phyloP scores from a whole-genome alignment of 2,888 invertebrate species.

The Corythucha ciliata region DNA sequence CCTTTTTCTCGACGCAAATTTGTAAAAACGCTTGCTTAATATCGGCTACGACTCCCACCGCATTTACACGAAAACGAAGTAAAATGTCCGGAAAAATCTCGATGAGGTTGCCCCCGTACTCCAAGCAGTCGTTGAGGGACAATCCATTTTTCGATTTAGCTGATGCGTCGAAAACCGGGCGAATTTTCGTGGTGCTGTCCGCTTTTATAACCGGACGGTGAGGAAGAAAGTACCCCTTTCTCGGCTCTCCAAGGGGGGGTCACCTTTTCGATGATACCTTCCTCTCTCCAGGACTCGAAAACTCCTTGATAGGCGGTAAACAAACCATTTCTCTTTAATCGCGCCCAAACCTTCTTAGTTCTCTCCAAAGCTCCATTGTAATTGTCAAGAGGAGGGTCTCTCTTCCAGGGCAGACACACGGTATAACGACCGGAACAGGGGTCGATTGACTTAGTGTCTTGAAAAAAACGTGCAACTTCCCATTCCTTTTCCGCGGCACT shows the following conservation, averaged over 20 bases:
- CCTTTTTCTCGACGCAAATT: constrained; percentile 32
- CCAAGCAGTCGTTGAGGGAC: constrained; percentile 33
- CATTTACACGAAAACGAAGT: constrained; percentile 24
- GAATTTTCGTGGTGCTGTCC: constrained; percentile 25
- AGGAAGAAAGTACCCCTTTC: constrained; percentile 22
- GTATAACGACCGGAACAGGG: constrained; percentile 37
- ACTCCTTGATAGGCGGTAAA: constrained; percentile 34
- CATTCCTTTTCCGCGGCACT: constrained; percentile 1
- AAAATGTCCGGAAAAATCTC: constrained; percentile 29
- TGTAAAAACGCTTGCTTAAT: constrained; percentile 38
- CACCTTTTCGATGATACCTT: constrained; percentile 36
- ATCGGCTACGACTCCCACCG: constrained; percentile 28
- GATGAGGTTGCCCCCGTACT: constrained; percentile 31
- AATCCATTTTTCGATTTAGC: constrained; percentile 19
- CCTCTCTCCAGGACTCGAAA: constrained; percentile 35
- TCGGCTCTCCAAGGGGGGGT: no score
- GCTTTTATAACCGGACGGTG: constrained; percentile 30
- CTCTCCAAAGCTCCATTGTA: constrained; percentile 31
- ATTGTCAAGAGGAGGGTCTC: constrained; percentile 36
- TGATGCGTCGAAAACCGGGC: constrained; percentile 34
- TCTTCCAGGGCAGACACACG: constrained; percentile 38
- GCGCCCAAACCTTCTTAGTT: constrained; percentile 31
- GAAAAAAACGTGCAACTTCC: constrained; percentile 20
- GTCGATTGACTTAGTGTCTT: constrained; percentile 33
- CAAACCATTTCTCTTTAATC: constrained; percentile 13